Conservation (phyloP, 2,113 vertebrate genomes). For the Mastomys natalensis region DNA sequence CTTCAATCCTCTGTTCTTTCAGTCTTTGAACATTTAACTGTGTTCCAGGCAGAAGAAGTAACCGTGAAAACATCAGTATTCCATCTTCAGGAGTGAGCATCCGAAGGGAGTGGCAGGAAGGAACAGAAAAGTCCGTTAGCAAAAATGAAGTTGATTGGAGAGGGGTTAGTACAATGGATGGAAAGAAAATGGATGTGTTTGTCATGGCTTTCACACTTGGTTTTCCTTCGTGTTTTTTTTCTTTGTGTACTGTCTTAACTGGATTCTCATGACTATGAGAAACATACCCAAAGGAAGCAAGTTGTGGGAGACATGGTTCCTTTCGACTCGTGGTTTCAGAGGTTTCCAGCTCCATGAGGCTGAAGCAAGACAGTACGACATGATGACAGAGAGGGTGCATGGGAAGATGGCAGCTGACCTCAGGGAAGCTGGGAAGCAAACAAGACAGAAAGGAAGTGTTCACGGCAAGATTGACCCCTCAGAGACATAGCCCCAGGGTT, state of each 20-base stretch:
- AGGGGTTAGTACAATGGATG: neutral
- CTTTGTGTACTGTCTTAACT: neutral
- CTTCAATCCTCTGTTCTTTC: neutral
- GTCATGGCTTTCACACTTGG: neutral
- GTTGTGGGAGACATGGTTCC: neutral
- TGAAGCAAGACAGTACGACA: neutral
- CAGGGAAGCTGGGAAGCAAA: neutral
- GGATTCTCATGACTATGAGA: neutral
- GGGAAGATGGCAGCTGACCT: neutral
- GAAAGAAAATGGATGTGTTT: neutral
- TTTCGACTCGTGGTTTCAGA: neutral
- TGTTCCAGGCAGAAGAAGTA: neutral
- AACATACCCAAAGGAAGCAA: neutral
- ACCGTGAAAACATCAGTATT: neutral
- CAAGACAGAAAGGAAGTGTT: neutral
- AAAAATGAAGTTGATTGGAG: neutral
- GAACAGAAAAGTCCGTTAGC: neutral
- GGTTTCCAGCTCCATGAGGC: neutral
- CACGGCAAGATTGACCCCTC: neutral
- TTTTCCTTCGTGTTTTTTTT: neutral
- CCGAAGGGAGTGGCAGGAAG: neutral
- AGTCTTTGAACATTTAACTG: neutral
- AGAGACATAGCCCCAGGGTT: neutral
- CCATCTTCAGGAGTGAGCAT: neutral
- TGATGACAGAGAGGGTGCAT: too few relatives aligned